Evolutionary conservation across 1,140 invertebrate species (phyloP).

Genomic region (Orius insidiosus): DNA sequence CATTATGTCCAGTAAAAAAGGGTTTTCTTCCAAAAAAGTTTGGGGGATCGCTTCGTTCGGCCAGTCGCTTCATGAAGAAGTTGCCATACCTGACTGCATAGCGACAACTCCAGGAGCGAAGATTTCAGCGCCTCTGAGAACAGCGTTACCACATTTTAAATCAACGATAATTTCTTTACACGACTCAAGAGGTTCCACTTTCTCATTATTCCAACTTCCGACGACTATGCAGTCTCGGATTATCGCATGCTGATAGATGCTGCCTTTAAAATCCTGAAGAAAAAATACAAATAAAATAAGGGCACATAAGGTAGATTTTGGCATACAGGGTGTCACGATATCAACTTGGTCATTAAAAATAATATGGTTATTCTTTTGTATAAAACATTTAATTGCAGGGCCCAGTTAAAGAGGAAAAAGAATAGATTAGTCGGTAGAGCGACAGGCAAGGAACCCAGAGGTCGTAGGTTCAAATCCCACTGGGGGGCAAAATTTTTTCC

Average conservation of each 20-base stretch:
- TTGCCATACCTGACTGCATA: slow-evolving; percentile 39
- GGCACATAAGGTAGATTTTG: not conserved
- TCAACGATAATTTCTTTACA: slow-evolving; percentile 57
- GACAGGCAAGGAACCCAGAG: too few species aligned
- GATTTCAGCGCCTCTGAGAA: slow-evolving; percentile 68
- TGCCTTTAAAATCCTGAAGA: slow-evolving; percentile 21
- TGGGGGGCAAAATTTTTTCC: too few species aligned
- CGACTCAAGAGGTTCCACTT: slow-evolving; percentile 24
- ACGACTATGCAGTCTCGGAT: slow-evolving; percentile 36
- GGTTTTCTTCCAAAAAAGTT: too few species aligned
- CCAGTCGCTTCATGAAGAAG: too few species aligned
- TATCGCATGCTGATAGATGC: slow-evolving; percentile 17
- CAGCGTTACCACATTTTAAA: slow-evolving; percentile 51
- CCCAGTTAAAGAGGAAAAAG: too few species aligned
- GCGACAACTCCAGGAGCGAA: slow-evolving; percentile 69
- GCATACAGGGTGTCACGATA: not conserved
- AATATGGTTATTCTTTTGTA: too few species aligned
- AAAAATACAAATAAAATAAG: slow-evolving; percentile 13
- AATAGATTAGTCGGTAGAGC: too few species aligned
- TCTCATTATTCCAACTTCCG: slow-evolving; percentile 26
- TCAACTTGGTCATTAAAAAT: too few species aligned
- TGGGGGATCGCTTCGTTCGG: too few species aligned
- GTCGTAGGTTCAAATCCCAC: too few species aligned
- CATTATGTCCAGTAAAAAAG: too few species aligned
- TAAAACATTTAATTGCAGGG: too few species aligned